phyloP scores from a whole-genome alignment of 64 coral and sea anemone species.

The Montipora foliosa region DNA sequence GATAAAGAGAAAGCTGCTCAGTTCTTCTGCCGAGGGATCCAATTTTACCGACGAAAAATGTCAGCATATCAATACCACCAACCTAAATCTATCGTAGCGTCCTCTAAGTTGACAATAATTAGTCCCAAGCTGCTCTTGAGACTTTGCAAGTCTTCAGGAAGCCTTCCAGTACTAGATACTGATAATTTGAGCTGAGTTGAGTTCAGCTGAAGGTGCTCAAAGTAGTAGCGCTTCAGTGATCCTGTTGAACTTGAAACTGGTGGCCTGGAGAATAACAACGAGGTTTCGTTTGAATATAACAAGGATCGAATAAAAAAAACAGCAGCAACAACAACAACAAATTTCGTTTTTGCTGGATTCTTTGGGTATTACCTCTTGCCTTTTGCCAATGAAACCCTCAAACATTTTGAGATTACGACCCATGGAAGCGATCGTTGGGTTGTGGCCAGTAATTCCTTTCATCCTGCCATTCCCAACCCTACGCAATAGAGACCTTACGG shows the following conservation, averaged over 20 bases:
- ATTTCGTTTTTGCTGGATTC: neutral
- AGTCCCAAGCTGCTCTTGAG: constrained; percentile 87
- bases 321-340: neutral
- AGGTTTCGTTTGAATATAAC: neutral
- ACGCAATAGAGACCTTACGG: no score
- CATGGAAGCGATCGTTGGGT: no score
- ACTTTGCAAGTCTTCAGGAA: constrained; percentile 80
- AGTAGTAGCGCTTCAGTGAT: constrained; percentile 89
- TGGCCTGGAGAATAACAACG: constrained; percentile 4
- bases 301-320: neutral
- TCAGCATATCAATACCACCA: neutral
- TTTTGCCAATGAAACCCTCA: no score
- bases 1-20: no score
- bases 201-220: constrained; percentile 93
- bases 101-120: constrained; percentile 92
- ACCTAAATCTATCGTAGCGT: constrained; percentile 93
- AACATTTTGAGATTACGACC: no score
- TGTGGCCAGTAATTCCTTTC: no score
- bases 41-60: neutral
- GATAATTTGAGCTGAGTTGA: constrained; percentile 90
- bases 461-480: no score
- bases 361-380: no score
- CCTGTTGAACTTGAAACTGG: constrained; percentile 56
- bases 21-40: neutral
- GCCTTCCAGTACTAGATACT: constrained; percentile 78